Evolutionary conservation across 2,888 invertebrate genomes (phyloP), one percentile per base, ranked within the genome.

Genomic region (Flexamia atlantica): DNA sequence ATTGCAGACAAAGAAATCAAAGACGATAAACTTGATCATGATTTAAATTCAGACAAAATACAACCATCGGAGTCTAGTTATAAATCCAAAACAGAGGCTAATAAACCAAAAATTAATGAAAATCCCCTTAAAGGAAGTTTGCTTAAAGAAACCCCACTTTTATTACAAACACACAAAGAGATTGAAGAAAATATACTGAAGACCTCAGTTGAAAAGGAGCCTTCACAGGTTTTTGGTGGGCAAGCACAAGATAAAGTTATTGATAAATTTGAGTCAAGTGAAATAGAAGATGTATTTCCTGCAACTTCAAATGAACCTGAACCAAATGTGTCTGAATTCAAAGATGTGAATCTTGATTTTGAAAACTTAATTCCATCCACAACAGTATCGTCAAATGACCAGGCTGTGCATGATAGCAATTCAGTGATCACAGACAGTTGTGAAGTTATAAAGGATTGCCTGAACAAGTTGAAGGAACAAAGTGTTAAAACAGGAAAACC

Each of bases 341-440:
- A 28, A 64, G 28, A 20, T 64, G 64, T 4, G 3, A 20, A 57
- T 23, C 20, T 57, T 5, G 64, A 64, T 20, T 28, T 64, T 64
- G 64, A 64, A 64, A 64, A 64, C 17, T 64, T 64, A 64, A 64
- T 64, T 64, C 28, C 64, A 64, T 64, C 28, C 7, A 3, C 64
- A 12, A 30, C 64, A 14, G 20, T 30, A 30, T 64, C 28, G 3
- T 25, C 64, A 64, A 30, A 28, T 2, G 30, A 28, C 28, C 28
- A 28, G 9, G 46, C n/a, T 46, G 46, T 2, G 46, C 5, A 28
- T 14, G 30, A 64, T 28, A 28, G 64, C 20, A 64, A 30, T 12
- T 30, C 64, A 3, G 14, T 12, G 14, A 28, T 28, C 28, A 12
- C 64, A 14, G 14, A 9, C 12, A 64, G 30, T 3, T 57, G 57